Percentiles rank a stretch among this genome's conserved stretches.
Conservation (phyloP, 2,113 vertebrate species). For the Taxidea taxus region DNA sequence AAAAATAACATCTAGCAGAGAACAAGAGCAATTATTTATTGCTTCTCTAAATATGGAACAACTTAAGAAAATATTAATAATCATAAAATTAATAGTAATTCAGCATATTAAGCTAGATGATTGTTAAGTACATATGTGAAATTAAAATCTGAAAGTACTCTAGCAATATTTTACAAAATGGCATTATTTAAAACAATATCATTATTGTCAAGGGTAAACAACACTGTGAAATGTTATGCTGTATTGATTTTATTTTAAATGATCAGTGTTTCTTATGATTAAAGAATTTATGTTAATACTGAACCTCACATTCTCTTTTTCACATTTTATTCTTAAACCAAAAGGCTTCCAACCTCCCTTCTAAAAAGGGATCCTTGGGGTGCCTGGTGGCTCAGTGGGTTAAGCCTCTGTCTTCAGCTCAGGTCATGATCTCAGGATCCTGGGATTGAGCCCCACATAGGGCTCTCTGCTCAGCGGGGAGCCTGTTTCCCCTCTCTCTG, state of each 20-base stretch:
- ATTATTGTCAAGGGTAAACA: not conserved
- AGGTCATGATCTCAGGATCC: too few relatives aligned
- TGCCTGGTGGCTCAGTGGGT: too few relatives aligned
- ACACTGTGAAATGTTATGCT: not conserved
- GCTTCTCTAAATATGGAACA: constrained; percentile 44
- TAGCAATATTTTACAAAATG: constrained; percentile 34
- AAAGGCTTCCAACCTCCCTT: not conserved
- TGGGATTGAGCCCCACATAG: too few relatives aligned
- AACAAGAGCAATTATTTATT: not conserved
- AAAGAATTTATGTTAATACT: not conserved
- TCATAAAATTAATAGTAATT: constrained; percentile 65
- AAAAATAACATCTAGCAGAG: not conserved
- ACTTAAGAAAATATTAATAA: constrained; percentile 61
- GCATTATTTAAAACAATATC: constrained; percentile 50
- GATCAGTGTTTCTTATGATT: not conserved
- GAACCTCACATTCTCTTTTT: not conserved
- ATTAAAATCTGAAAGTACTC: constrained; percentile 44
- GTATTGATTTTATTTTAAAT: constrained; percentile 26
- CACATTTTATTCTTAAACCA: not conserved
- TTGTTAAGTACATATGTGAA: constrained; percentile 51
- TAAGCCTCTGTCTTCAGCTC: too few relatives aligned
- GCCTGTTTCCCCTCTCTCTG: too few relatives aligned
- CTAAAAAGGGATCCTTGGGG: not conserved
- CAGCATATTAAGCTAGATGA: constrained; percentile 51
- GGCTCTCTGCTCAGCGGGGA: too few relatives aligned